Evolutionary conservation across 2,797 vertebrate species (phyloP).

Genomic region (Enteromius viviparus): DNA sequence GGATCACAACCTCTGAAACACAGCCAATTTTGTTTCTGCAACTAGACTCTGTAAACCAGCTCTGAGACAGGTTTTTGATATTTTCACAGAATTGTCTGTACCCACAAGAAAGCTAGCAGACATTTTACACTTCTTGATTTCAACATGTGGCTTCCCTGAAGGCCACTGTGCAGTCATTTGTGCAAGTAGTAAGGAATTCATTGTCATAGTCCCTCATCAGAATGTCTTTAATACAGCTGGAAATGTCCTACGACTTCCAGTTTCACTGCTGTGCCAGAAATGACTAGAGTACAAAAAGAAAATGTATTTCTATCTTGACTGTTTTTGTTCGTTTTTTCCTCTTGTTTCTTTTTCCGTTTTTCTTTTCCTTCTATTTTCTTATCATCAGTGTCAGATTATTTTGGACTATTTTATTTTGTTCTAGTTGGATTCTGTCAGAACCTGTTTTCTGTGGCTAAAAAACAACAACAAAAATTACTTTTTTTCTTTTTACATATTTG

Average conservation of each 20-base stretch:
- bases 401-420: too few relatives aligned
- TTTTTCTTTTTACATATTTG: too few relatives aligned
- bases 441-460: too few relatives aligned
- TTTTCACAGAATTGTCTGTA: background rate
- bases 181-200: conserved; percentile 15
- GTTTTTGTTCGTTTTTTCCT: background rate
- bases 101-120: background rate
- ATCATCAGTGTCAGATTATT: too few relatives aligned
- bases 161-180: background rate
- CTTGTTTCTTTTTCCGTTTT: too few relatives aligned
- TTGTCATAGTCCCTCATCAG: conserved; percentile 2
- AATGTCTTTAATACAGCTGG: conserved; percentile 19
- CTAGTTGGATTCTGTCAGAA: too few relatives aligned
- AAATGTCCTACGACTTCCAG: background rate
- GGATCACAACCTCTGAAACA: background rate
- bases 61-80: background rate
- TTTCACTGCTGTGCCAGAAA: background rate
- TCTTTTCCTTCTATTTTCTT: too few relatives aligned
- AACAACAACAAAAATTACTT: too few relatives aligned
- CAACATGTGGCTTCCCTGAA: background rate
- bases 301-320: background rate
- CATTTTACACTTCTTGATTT: conserved; percentile 1
- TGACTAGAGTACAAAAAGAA: background rate
- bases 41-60: background rate
- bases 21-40: background rate